phyloP scores from a whole-genome alignment of 2,113 vertebrate genomes.

The Proteles cristata region DNA sequence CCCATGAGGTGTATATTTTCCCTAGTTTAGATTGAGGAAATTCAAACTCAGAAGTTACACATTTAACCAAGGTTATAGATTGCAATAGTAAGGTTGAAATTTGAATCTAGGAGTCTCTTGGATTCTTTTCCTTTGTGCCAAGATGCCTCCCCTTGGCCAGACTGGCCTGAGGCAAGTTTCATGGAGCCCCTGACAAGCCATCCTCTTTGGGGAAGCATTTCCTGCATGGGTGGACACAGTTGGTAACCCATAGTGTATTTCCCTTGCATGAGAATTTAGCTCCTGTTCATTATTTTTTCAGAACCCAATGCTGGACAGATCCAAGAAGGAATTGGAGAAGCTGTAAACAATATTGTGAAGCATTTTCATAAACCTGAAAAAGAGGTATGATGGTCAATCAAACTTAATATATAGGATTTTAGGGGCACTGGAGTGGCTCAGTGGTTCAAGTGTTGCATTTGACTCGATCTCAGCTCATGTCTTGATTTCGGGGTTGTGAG shows the following conservation, averaged over 20 bases:
- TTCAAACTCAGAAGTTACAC: background rate
- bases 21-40: background rate
- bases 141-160: background rate
- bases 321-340: constrained; percentile 97
- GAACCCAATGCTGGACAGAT: constrained; percentile 94
- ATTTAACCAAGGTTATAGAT: background rate
- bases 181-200: background rate
- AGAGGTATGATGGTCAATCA: constrained; percentile 88
- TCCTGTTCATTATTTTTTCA: constrained; percentile 81
- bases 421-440: too few relatives aligned
- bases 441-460: too few relatives aligned
- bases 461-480: too few relatives aligned
- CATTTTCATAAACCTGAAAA: constrained; percentile 99
- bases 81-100: background rate
- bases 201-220: background rate
- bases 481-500: too few relatives aligned
- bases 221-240: background rate
- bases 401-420: background rate
- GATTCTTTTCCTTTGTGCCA: background rate
- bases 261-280: background rate
- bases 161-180: background rate
- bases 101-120: background rate
- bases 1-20: background rate
- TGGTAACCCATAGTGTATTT: background rate
- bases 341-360: constrained; percentile 97